These are phyloP conservation scores for Drosophila helvetica DNA, from an alignment of 2,888 invertebrate genomes.

Conservation along the genomic window DNA sequence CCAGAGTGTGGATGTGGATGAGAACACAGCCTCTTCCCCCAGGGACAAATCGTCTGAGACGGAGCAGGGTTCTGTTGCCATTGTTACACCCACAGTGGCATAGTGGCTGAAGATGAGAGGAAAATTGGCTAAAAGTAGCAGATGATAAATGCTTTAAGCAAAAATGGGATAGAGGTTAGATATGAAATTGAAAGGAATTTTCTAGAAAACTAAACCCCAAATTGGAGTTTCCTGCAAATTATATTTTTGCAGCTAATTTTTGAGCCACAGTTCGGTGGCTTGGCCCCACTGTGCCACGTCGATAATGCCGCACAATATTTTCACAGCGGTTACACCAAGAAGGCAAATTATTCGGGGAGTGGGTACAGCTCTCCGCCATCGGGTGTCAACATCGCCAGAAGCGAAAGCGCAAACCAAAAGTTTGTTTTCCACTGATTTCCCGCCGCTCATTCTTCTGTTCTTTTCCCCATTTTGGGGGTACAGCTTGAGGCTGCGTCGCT, in stretches of 20 bases:
- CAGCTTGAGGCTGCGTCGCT: slow-evolving; percentile 43
- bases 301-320: slow-evolving; percentile 74
- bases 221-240: too few species aligned
- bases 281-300: slow-evolving; percentile 46
- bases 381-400: slow-evolving; percentile 72
- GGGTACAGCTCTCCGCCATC: slow-evolving; percentile 40
- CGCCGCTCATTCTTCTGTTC: slow-evolving; percentile 35
- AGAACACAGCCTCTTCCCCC: slow-evolving; percentile 5
- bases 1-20: slow-evolving; percentile 25
- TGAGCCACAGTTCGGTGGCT: background rate
- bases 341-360: slow-evolving; percentile 42
- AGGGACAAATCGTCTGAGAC: slow-evolving; percentile 24
- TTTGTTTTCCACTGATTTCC: slow-evolving; percentile 65
- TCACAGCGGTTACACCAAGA: slow-evolving; percentile 64
- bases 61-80: slow-evolving; percentile 55
- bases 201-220: too few species aligned
- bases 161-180: too few species aligned
- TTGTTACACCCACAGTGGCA: slow-evolving; percentile 58
- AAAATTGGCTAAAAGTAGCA: background rate
- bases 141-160: too few species aligned
- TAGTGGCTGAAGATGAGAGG: background rate
- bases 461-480: slow-evolving; percentile 28
- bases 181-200: too few species aligned
- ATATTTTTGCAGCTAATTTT: background rate
- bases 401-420: slow-evolving; percentile 32